These are phyloP conservation scores for Brienomyrus brachyistius DNA, from an alignment of 2,113 vertebrate genomes.

Conservation along the genomic window DNA sequence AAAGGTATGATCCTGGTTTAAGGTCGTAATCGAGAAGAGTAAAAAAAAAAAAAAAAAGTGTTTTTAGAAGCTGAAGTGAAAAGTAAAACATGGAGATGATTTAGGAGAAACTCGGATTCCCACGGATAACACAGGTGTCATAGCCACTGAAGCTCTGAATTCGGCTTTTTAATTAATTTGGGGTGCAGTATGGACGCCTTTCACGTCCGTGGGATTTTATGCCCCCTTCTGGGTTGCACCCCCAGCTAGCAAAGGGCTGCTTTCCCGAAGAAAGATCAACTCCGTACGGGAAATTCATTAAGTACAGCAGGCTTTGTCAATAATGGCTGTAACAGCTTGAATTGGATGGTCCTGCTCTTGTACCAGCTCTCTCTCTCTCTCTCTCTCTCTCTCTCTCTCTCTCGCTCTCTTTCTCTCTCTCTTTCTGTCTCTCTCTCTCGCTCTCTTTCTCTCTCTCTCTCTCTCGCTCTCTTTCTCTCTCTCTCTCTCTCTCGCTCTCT, in stretches of 20 bases:
- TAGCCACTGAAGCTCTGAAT: background rate
- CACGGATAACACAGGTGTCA: background rate
- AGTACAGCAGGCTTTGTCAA: background rate
- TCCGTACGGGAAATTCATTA: conserved; percentile 1
- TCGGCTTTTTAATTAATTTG: background rate
- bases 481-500: background rate
- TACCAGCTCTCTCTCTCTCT: background rate
- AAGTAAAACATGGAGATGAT: background rate
- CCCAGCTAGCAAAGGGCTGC: background rate
- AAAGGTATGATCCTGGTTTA: background rate
- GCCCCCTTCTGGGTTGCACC: background rate
- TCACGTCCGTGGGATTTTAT: background rate
- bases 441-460: background rate
- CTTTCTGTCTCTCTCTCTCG: background rate
- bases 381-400: background rate
- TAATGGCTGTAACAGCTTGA: background rate
- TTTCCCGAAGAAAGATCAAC: background rate
- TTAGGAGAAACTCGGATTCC: background rate
- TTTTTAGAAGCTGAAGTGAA: background rate
- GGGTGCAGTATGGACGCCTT: background rate
- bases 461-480: background rate
- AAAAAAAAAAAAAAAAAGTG: background rate
- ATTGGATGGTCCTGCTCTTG: background rate
- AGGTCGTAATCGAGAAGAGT: background rate
- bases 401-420: no score